Conservation (phyloP, 2,113 vertebrate species). For the human region GRCh38 chr5:2461501-2462000, state of each 20-base stretch:
- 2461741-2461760: slow-evolving; percentile 66
- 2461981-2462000: slow-evolving; percentile 61
- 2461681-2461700: neutral
- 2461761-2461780: slow-evolving; percentile 75
- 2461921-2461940: slow-evolving; percentile 77
- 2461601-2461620: fast-evolving
- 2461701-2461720: slow-evolving; percentile 40
- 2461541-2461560: fast-evolving
- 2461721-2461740: slow-evolving; percentile 61
- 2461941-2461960: slow-evolving; percentile 78
- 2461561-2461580: fast-evolving
- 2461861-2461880: slow-evolving; percentile 72
- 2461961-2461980: slow-evolving; percentile 73
- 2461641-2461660: neutral
- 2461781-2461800: slow-evolving; percentile 53
- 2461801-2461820: slow-evolving; percentile 77
- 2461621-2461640: fast-evolving
- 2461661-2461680: neutral
- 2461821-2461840: slow-evolving; percentile 76
- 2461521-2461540: fast-evolving
- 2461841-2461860: slow-evolving; percentile 69
- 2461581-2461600: neutral
- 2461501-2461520: fast-evolving
- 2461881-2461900: slow-evolving; percentile 73
- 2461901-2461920: slow-evolving; percentile 77